Evolutionary conservation across 1,140 invertebrate species (phyloP).

Genomic region (Drosophila athabasca): DNA sequence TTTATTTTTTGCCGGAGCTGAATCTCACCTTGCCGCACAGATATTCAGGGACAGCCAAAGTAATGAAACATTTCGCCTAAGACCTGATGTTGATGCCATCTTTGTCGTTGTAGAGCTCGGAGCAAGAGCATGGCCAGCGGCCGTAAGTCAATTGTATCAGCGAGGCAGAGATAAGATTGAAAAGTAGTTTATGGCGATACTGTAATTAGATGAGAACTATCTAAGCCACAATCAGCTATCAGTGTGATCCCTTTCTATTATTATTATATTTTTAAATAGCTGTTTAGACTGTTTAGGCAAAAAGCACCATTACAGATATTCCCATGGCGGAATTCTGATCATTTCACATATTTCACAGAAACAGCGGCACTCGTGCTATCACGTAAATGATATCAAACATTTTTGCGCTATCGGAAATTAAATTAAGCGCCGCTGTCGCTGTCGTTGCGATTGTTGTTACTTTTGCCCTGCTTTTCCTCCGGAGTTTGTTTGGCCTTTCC

Average conservation of each 20-base stretch:
- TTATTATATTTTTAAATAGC: too few species aligned
- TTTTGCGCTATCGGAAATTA: conserved; percentile 56
- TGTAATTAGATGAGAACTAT: too few species aligned
- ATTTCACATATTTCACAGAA: too few species aligned
- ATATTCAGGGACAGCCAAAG: conserved; percentile 51
- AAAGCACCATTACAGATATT: too few species aligned
- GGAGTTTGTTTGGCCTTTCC: conserved; percentile 48
- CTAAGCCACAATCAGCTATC: too few species aligned
- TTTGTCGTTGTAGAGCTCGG: conserved; percentile 20
- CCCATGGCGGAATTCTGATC: too few species aligned
- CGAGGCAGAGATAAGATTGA: conserved; percentile 16
- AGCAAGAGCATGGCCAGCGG: too few species aligned
- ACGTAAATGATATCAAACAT: conserved; percentile 44
- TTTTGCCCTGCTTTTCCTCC: conserved; percentile 35
- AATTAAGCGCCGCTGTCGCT: conserved; percentile 38
- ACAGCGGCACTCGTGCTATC: conserved; percentile 24
- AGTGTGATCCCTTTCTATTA: too few species aligned
- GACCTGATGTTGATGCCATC: conserved; percentile 26
- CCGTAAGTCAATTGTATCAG: neutral
- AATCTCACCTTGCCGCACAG: conserved; percentile 40
- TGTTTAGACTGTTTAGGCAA: too few species aligned
- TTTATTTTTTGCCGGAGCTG: conserved; percentile 12
- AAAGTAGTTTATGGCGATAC: conserved; percentile 3
- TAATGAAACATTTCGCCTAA: conserved; percentile 33
- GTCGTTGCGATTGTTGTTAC: conserved; percentile 24